Evolutionary conservation across 2,888 invertebrate species (phyloP), one percentile per base, ranked within the genome.

Genomic region (Kuschelorhynchus macadamiae): DNA sequence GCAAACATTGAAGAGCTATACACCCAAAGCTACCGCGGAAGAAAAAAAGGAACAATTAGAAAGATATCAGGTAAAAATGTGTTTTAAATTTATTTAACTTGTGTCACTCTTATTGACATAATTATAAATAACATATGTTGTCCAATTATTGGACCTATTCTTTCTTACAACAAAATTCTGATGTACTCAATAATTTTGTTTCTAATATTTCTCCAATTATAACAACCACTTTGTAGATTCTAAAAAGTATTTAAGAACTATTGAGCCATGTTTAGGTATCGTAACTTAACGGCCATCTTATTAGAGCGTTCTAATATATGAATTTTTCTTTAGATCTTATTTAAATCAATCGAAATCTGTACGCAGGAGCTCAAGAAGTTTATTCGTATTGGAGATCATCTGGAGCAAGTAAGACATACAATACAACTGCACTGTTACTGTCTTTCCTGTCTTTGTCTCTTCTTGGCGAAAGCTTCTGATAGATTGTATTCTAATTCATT

Each of bases 21-120:
- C 90, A 25, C 88, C 92, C 4, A 93, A 92, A 79, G 90, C 94
- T 44, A 93, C 94, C 0, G 85, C 95, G 21, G 94, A 96, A 74
- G 96, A 97, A 79, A 97, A 97, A 82, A 89, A 93, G 74, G 94
- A 95, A 72, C 96, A 96, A 81, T 87, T 95, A 33, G 92, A 92
- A 79, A 93, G 92, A 84, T 97, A 95, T 83, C 95, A 95, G 91
- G 95, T 94, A 85, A 82, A 83, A 41, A n/a, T 41, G n/a, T 14
- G n/a, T 14, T 16, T 14, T 14, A 5, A 5, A 41, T n/a, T 5
- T n/a, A 41, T 14, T 41, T 41, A n/a, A 8, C 4, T 41, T 5
- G 41, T 30, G n/a, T 32, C 8, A 7, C 21, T 47, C 21, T 16
- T 14, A 20, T 53, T 33, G 2, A 11, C 3, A 30, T 30, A 30